phyloP scores from a whole-genome alignment of 2,888 invertebrate genomes.

The Acanthoscelides obtectus region DNA sequence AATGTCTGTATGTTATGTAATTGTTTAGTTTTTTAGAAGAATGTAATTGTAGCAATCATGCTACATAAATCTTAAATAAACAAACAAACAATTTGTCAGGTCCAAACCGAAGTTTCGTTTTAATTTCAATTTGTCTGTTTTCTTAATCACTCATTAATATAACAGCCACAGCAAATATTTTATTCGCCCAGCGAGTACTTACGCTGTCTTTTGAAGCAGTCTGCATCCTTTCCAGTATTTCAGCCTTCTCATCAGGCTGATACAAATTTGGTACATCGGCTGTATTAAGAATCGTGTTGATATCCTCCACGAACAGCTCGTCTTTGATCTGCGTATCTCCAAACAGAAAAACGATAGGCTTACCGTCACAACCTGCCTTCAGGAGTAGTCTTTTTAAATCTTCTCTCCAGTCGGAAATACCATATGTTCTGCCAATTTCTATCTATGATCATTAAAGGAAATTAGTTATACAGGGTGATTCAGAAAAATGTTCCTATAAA shows the following conservation, averaged over 20 bases:
- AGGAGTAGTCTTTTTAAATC: conserved; percentile 78
- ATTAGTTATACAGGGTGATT: no score
- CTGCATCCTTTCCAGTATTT: conserved; percentile 91
- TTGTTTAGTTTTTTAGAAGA: no score
- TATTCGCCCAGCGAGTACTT: conserved; percentile 8
- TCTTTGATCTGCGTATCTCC: conserved; percentile 80
- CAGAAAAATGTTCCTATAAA: no score
- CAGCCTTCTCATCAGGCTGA: conserved; percentile 85
- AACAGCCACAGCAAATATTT: no score
- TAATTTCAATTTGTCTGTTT: no score
- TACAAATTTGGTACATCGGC: conserved; percentile 93
- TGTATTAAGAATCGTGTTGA: conserved; percentile 89
- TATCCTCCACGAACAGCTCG: conserved; percentile 90
- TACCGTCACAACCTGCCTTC: conserved; percentile 81
- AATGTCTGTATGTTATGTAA: no score
- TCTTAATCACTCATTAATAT: no score
- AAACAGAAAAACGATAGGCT: conserved; percentile 82
- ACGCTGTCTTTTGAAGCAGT: conserved; percentile 67
- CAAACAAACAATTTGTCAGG: no score
- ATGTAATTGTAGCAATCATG: no score
- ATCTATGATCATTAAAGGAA: conserved; percentile 50
- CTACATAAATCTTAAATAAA: no score
- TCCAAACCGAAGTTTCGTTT: no score
- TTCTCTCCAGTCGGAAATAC: conserved; percentile 84
- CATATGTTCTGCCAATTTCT: conserved; percentile 80